Percentiles rank a stretch among this genome's conserved stretches.
Conservation (phyloP, 64 coral and sea anemone genomes). For the Montipora efflorescens region DNA sequence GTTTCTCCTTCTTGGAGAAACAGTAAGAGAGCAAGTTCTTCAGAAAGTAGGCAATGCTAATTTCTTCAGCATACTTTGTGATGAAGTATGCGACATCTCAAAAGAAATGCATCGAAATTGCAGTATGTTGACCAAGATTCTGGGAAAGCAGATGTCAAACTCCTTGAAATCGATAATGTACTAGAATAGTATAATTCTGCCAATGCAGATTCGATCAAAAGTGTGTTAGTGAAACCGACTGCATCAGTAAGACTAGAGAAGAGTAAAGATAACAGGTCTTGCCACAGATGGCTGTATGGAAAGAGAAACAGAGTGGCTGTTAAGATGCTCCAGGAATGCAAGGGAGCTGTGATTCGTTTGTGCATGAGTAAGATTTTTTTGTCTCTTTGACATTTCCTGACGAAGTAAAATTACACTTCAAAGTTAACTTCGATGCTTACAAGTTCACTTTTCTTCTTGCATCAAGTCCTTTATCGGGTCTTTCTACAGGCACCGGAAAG, state of each 20-base stretch:
- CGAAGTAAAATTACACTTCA: too few relatives aligned
- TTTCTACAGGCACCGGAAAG: too few relatives aligned
- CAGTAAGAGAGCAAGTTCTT: background rate
- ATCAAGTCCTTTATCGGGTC: too few relatives aligned
- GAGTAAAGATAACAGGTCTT: background rate
- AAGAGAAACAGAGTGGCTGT: background rate
- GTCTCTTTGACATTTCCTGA: too few relatives aligned
- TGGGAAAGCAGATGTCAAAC: background rate
- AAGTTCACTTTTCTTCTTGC: too few relatives aligned
- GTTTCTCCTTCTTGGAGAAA: background rate
- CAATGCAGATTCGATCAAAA: background rate
- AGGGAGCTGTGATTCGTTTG: too few relatives aligned
- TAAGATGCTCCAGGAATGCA: too few relatives aligned
- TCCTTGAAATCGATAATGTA: background rate
- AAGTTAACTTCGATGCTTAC: too few relatives aligned
- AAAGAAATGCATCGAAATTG: too few relatives aligned
- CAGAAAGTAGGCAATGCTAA: background rate
- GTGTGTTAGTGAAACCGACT: background rate
- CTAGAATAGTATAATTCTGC: background rate
- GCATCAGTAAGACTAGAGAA: background rate
- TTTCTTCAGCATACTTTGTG: background rate
- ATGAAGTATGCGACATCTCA: background rate
- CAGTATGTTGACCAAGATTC: background rate
- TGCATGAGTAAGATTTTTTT: too few relatives aligned
- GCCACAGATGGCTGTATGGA: background rate